Percentiles rank a stretch among this genome's conserved stretches.
These are phyloP conservation scores for Pasiphila rectangulata DNA, from an alignment of 2,888 invertebrate genomes.

Conservation along the genomic window DNA sequence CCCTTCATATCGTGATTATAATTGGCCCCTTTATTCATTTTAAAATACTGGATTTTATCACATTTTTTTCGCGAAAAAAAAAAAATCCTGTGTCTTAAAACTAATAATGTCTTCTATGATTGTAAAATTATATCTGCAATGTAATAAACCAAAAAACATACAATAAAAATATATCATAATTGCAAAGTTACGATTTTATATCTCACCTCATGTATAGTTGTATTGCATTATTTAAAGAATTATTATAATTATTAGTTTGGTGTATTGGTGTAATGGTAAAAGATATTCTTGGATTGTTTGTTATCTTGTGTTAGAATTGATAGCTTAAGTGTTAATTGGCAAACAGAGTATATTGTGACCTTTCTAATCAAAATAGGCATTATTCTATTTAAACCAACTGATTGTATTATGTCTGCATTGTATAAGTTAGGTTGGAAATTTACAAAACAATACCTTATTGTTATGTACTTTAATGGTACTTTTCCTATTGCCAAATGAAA, in stretches of 20 bases:
- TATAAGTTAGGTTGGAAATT: neutral
- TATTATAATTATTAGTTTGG: constrained; percentile 14
- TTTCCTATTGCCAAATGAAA: neutral
- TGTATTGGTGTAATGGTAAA: constrained; percentile 28
- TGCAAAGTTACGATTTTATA: neutral
- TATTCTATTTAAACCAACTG: neutral
- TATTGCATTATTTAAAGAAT: neutral
- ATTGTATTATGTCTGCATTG: neutral
- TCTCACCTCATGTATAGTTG: neutral
- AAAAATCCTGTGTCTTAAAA: no score
- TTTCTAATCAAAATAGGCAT: constrained; percentile 3
- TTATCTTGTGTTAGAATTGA: constrained; percentile 21
- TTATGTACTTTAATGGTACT: neutral
- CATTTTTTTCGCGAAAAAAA: no score
- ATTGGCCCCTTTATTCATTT: no score
- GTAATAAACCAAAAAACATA: neutral
- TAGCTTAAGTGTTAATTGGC: constrained; percentile 13
- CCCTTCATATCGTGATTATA: no score
- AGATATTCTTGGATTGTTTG: constrained; percentile 24
- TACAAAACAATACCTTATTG: neutral
- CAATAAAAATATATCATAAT: neutral
- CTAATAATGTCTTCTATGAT: neutral
- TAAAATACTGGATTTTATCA: no score
- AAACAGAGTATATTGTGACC: constrained; percentile 13
- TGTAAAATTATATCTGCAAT: neutral